Evolutionary conservation across 1,140 invertebrate genomes (phyloP).

Genomic region (Rhagoletis pomonella): DNA sequence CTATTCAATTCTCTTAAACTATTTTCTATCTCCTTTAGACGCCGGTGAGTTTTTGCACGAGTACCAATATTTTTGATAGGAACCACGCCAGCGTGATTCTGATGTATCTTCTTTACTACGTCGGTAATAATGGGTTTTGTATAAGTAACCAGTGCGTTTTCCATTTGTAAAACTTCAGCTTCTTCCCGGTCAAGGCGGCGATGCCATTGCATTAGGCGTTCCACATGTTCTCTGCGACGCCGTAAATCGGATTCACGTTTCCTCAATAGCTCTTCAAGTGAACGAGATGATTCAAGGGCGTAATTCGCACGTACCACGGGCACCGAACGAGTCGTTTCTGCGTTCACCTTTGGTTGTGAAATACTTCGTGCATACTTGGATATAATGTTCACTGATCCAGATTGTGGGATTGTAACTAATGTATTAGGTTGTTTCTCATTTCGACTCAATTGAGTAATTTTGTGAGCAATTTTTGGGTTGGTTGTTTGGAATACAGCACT

Average conservation of each 20-base stretch:
- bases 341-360: not conserved
- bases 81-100: not conserved
- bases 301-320: slow-evolving; percentile 57
- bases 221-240: slow-evolving; percentile 59
- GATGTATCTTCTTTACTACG: not conserved
- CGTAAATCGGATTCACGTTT: slow-evolving; percentile 60
- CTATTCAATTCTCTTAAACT: slow-evolving; percentile 59
- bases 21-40: slow-evolving; percentile 59
- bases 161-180: slow-evolving; percentile 59
- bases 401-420: not conserved
- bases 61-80: not conserved
- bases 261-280: slow-evolving; percentile 57
- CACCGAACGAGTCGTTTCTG: not conserved
- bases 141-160: slow-evolving; percentile 56
- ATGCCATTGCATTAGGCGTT: slow-evolving; percentile 61
- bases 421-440: not conserved
- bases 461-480: not conserved
- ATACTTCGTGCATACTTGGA: not conserved
- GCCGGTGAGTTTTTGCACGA: slow-evolving; percentile 56
- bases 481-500: not conserved
- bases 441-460: not conserved
- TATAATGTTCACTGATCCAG: not conserved
- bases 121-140: slow-evolving; percentile 15
- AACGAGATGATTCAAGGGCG: slow-evolving; percentile 53
- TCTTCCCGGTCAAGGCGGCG: slow-evolving; percentile 61